Conservation (phyloP, 2,888 invertebrate genomes). For the Plebejus anna region DNA sequence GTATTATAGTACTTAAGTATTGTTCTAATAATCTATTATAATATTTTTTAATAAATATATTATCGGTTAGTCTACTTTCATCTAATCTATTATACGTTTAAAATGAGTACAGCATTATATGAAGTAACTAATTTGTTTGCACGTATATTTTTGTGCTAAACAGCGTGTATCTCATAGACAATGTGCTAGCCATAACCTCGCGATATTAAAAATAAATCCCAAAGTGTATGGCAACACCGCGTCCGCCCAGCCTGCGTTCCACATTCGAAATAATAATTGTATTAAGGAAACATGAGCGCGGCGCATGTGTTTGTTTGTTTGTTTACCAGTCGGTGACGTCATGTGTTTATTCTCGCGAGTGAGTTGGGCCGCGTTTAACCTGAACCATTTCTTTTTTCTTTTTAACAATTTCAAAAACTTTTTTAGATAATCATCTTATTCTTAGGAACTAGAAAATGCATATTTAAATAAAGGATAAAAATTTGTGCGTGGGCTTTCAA, state of each 20-base stretch:
- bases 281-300: constrained; percentile 80
- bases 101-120: background rate
- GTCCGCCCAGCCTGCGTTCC: constrained; percentile 65
- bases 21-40: background rate
- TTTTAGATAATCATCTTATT: background rate
- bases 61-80: background rate
- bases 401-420: background rate
- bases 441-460: background rate
- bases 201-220: constrained; percentile 56
- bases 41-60: background rate
- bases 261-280: constrained; percentile 80
- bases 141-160: constrained; percentile 36
- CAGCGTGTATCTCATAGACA: constrained; percentile 47
- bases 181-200: constrained; percentile 46
- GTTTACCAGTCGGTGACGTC: constrained; percentile 80
- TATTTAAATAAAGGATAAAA: background rate
- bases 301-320: constrained; percentile 82
- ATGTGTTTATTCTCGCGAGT: constrained; percentile 79
- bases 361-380: constrained; percentile 45
- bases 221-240: constrained; percentile 40
- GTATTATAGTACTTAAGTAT: background rate
- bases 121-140: background rate
- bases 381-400: constrained; percentile 1
- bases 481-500: no score
- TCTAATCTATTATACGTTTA: background rate